Evolutionary conservation across 2,113 vertebrate species (phyloP).

Genomic region (Entelurus aequoreus): DNA sequence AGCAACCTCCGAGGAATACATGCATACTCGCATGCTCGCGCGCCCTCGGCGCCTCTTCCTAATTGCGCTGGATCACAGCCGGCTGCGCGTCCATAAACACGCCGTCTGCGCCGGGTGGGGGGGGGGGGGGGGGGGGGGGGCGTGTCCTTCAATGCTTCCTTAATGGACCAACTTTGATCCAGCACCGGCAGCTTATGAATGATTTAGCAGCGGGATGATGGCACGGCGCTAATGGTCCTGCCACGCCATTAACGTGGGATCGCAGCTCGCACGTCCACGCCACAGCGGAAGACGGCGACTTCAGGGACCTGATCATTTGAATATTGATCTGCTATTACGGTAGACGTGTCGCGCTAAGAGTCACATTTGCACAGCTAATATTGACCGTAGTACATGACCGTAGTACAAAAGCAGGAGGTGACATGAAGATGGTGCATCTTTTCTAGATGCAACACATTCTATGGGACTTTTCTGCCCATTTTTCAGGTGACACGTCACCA

Average conservation of each 20-base stretch:
- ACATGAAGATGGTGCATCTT: no score
- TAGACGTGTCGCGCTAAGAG: background rate
- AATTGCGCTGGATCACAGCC: conserved; percentile 4
- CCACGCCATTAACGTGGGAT: conserved; percentile 33
- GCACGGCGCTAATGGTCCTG: conserved; percentile 38
- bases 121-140: no score
- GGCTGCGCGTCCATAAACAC: conserved; percentile 11
- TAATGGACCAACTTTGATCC: conserved; percentile 32
- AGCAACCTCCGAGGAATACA: background rate
- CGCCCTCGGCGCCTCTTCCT: background rate
- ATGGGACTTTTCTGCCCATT: no score
- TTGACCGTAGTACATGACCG: no score
- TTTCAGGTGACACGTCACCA: no score
- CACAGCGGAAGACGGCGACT: conserved; percentile 12
- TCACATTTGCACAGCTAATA: background rate
- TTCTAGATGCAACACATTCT: no score
- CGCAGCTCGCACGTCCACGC: background rate
- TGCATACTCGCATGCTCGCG: background rate
- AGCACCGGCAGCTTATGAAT: conserved; percentile 38
- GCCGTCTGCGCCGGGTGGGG: conserved; percentile 11
- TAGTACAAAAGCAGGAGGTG: background rate
- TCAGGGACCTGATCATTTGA: background rate
- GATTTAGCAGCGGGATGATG: conserved; percentile 43
- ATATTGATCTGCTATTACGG: background rate
- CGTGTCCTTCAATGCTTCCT: conserved; percentile 21